Evolutionary conservation across 1,140 invertebrate genomes (phyloP), one percentile per base, ranked within the genome.

Genomic region (Drosophila mauritiana): DNA sequence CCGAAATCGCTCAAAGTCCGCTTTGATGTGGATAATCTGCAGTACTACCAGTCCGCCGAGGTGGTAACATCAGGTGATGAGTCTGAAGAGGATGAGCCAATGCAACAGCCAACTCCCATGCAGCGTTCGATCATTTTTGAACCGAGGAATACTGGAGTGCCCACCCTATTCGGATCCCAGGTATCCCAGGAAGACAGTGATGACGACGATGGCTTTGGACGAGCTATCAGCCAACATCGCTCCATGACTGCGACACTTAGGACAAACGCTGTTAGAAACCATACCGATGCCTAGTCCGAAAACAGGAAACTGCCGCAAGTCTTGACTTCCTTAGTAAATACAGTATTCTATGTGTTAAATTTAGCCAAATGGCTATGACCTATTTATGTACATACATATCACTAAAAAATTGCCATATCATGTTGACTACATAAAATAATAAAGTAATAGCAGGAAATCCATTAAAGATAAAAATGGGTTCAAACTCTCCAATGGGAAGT

Each of bases 31-130:
- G 88, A 82, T 0, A 90, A 81, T 51, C 68, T 88, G 20, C 90
- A 86, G 64, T 91, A 85, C 55, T 89, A 89, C 70, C 84, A 89
- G 39, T 84, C 84, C 4, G 85, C 85, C n/a, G 85, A 90, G 11
- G 56, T 88, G 20, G 75, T 77, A 12, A 78, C 80, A 13, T 75
- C 86, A 3, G 79, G 67, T 52, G 78, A 20, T n/a, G 73, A 89
- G 34, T 86, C 82, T 7, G 89, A 90, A 1, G 67, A 67, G 34
- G 86, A 86, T 27, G 17, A 55, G 48, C 48, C 25, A n/a, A 49
- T 48, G 6, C 58, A 45, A 3, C 53, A 59, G 0, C 73, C 82
- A 10, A 78, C 72, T 22, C 51, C 67, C 22, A 78, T 52, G 52
- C 73, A 78, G 48, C 82, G 83, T 15, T 53, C 64, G n/a, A 61